A percentile compares a stretch with the other conserved stretches of the same genome.
Conservation (phyloP, 2,113 vertebrate genomes). For the Sturnira hondurensis region DNA sequence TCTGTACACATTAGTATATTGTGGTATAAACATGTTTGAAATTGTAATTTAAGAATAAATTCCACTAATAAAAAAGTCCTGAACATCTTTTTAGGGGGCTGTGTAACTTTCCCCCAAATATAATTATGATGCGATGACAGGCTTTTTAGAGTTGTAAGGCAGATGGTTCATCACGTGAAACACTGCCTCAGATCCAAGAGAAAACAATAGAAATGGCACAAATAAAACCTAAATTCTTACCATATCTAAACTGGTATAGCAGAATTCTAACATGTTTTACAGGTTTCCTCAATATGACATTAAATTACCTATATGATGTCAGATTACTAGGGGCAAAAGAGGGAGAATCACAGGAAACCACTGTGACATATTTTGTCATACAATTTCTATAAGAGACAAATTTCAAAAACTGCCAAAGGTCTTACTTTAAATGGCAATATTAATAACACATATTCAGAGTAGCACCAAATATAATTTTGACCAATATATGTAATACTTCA, state of each 20-base stretch:
- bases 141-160: background rate
- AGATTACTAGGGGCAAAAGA: background rate
- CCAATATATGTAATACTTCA: background rate
- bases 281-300: background rate
- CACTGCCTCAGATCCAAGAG: background rate
- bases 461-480: slow-evolving; percentile 1
- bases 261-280: background rate
- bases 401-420: slow-evolving; percentile 2
- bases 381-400: background rate
- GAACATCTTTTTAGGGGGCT: background rate
- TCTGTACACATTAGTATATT: background rate
- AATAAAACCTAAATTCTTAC: background rate
- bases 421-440: slow-evolving; percentile 20
- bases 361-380: background rate
- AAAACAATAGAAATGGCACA: background rate
- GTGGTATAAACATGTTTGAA: background rate
- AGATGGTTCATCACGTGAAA: slow-evolving; percentile 3
- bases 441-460: background rate
- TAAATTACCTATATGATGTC: background rate
- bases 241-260: background rate
- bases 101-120: background rate
- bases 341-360: background rate
- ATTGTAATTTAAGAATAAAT: slow-evolving; percentile 26
- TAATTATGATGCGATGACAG: background rate
- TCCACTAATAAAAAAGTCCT: background rate